Evolutionary conservation across 2,797 vertebrate species (phyloP).

Genomic region (Chloroceryle inda): DNA sequence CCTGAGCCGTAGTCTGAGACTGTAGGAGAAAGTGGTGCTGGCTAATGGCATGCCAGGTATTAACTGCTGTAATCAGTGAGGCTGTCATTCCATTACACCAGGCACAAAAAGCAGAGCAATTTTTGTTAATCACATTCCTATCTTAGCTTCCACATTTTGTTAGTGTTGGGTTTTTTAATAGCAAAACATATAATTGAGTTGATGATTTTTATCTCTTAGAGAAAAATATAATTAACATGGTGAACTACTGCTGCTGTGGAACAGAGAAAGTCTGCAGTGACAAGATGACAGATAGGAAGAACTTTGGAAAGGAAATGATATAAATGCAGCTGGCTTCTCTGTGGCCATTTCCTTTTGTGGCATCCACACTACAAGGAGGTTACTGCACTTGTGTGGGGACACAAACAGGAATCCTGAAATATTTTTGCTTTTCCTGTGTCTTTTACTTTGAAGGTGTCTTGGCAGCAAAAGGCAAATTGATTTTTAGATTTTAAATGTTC

Average conservation of each 20-base stretch:
- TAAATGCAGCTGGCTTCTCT: background rate
- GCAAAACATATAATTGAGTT: background rate
- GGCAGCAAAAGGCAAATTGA: background rate
- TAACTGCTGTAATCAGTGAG: background rate
- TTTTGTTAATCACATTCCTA: background rate
- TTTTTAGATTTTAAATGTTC: background rate
- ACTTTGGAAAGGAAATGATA: background rate
- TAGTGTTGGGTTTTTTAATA: background rate
- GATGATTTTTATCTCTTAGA: background rate
- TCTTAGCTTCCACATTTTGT: background rate
- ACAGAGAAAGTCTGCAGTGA: background rate
- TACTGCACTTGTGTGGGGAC: background rate
- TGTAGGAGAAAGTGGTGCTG: background rate
- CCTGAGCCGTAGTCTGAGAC: background rate
- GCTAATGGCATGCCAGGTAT: background rate
- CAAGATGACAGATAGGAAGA: background rate
- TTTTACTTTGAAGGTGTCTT: background rate
- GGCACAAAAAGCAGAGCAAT: background rate
- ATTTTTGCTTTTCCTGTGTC: background rate
- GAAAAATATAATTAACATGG: background rate
- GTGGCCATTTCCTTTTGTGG: background rate
- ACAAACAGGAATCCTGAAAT: background rate
- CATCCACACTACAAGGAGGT: rapidly evolving
- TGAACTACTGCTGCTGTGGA: background rate
- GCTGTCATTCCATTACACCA: background rate